Conservation (phyloP, 2,797 vertebrate species). For the Acipenser oxyrinchus region DNA sequence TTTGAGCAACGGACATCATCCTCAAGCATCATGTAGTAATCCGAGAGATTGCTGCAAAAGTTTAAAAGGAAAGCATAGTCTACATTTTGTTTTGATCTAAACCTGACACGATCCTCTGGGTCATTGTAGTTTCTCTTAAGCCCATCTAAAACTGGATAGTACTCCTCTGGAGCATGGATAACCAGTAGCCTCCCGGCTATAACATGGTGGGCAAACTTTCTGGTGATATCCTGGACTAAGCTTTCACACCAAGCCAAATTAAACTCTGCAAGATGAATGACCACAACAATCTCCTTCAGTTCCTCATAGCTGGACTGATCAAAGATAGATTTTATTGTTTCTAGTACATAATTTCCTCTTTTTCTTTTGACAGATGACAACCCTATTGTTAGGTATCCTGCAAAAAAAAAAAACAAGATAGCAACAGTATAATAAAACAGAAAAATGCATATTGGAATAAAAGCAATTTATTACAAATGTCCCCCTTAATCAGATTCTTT, state of each 20-base stretch:
- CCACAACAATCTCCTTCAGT: slow-evolving; percentile 89
- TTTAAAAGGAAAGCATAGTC: slow-evolving; percentile 96
- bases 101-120: slow-evolving; percentile 86
- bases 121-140: slow-evolving; percentile 97
- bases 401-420: slow-evolving; percentile 37
- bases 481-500: too few relatives aligned
- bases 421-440: slow-evolving; percentile 15
- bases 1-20: slow-evolving; percentile 90
- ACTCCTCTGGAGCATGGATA: slow-evolving; percentile 85
- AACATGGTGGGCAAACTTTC: slow-evolving; percentile 94
- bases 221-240: slow-evolving; percentile 83
- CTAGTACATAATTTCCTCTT: slow-evolving; percentile 90
- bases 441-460: slow-evolving; percentile 10
- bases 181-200: slow-evolving; percentile 88
- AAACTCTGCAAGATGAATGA: slow-evolving; percentile 91
- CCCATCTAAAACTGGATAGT: slow-evolving; percentile 85
- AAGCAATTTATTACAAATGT: too few relatives aligned
- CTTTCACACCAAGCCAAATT: slow-evolving; percentile 83
- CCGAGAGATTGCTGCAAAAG: slow-evolving; percentile 92
- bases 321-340: slow-evolving; percentile 97
- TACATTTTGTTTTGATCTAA: slow-evolving; percentile 96
- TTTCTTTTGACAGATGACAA: slow-evolving; percentile 89
- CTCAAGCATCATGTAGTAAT: slow-evolving; percentile 96
- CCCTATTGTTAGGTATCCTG: slow-evolving; percentile 88
- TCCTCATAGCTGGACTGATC: slow-evolving; percentile 98